Evolutionary conservation across 35 echinoderm and acorn worm genomes (phyloP), one percentile per base, ranked within the genome.

Genomic region (Diadema setosum): DNA sequence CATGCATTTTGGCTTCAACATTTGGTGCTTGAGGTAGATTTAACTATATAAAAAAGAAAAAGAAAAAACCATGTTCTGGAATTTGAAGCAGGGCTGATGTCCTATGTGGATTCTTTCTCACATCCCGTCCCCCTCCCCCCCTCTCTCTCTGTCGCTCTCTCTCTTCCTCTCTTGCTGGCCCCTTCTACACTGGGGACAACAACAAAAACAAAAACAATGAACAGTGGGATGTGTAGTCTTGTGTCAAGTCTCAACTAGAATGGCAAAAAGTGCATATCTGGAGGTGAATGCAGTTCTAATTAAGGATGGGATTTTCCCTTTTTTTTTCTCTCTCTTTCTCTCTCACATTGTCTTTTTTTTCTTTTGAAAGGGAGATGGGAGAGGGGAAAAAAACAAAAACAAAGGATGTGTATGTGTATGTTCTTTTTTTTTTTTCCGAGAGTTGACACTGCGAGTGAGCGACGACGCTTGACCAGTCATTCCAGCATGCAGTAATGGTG

Each of bases 401-500:
- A 34, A 34, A 33, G 37, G 27, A 32, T 8, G 63, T 67, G 63
- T 33, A 29, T 67, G 30, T 67, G 30, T 67, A 67, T 67, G 63
- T 33, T 15, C 63, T 67, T 67, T 67, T 60, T 60, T 67, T 67
- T 67, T 78, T 39, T 78, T 21, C 44, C 73, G 27, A 78, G 73
- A 78, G 73, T 78, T 44, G 63, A 78, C 37, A 24, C 8, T 34
- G 67, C 36, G 15, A 78, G 63, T 14, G 63, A 67, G 63, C 23
- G 35, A 78, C 73, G 73, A 39, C 73, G 24, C 12, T 78, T 78
- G 73, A 78, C 73, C 73, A 78, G 39, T 78, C 73, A 78, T 78
- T 78, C 73, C 73, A 41, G 33, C 73, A 78, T 78, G 73, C 73
- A 78, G 24, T 78, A 42, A 78, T 78, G 73, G 40, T 78, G 73